Conservation (phyloP, 2,888 invertebrate genomes). For the Lapara coniferarum region DNA sequence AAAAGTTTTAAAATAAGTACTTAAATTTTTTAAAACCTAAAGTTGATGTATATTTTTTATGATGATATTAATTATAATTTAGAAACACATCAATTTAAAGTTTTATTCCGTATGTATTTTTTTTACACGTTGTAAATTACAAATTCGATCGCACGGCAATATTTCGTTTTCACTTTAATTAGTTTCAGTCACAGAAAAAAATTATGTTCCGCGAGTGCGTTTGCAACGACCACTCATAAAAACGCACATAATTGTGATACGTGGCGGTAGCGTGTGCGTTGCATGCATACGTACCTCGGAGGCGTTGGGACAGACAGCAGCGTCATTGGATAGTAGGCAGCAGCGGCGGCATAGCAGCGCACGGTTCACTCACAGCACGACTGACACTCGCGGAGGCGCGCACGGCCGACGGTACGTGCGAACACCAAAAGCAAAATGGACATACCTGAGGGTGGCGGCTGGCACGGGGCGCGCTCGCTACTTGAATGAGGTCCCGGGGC, state of each 20-base stretch:
- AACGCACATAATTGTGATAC: constrained; percentile 22
- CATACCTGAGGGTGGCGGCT: constrained; percentile 82
- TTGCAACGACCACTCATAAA: constrained; percentile 45
- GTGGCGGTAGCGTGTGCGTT: constrained; percentile 48
- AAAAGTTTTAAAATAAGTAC: neutral
- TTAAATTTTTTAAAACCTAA: neutral
- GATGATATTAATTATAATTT: neutral
- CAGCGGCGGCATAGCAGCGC: constrained; percentile 44
- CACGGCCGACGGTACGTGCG: constrained; percentile 69
- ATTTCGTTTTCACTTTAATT: constrained; percentile 1
- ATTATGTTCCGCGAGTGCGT: constrained; percentile 38
- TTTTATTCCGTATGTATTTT: neutral
- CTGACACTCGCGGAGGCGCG: constrained; percentile 77
- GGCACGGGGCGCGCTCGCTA: constrained; percentile 80
- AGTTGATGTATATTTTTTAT: neutral
- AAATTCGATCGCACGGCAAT: constrained; percentile 24
- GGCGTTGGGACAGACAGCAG: neutral
- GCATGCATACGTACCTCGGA: constrained; percentile 72
- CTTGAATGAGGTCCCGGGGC: constrained; percentile 80
- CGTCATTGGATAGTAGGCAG: constrained; percentile 31
- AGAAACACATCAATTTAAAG: neutral
- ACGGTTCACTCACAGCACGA: constrained; percentile 72
- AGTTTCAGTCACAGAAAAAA: constrained; percentile 39
- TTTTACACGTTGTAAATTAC: constrained; percentile 3
- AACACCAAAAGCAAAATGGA: constrained; percentile 82